A percentile compares a stretch with the other conserved stretches of the same genome.
phyloP scores from a whole-genome alignment of 2,113 vertebrate species.

The Rattus rattus region DNA sequence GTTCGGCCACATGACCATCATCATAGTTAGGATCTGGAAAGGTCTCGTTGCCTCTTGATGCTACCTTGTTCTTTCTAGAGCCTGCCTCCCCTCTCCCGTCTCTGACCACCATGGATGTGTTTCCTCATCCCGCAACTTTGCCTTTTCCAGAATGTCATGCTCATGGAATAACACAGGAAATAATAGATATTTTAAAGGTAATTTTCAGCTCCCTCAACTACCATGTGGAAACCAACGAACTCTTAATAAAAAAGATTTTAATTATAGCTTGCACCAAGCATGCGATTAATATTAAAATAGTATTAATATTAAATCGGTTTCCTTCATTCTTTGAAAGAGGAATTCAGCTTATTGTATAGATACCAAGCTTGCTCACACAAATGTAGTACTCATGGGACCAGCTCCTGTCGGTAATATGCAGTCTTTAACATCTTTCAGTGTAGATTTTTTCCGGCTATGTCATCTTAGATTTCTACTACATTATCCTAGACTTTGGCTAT shows the following conservation, averaged over 20 bases:
- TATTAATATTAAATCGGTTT: conserved; percentile 37
- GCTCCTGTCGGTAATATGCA: background rate
- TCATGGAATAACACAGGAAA: background rate
- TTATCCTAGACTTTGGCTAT: background rate
- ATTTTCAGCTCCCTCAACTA: background rate
- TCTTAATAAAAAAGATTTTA: background rate
- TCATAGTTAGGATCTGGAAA: background rate
- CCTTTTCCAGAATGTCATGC: conserved; percentile 18
- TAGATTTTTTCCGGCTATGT: background rate
- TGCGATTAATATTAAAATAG: conserved; percentile 10
- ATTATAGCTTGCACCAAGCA: background rate
- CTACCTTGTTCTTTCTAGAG: too few species aligned
- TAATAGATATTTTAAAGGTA: conserved; percentile 27
- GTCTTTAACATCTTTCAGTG: background rate
- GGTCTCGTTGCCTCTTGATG: background rate
- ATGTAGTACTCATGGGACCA: background rate
- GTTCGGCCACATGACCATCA: background rate
- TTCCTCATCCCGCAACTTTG: background rate
- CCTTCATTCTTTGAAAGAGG: background rate
- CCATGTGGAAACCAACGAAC: background rate
- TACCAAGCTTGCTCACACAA: background rate
- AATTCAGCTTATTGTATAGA: background rate
- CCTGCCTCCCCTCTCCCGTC: background rate
- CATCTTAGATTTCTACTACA: background rate
- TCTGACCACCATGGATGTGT: background rate